Evolutionary conservation across 2,888 invertebrate genomes (phyloP), one percentile per base, ranked within the genome.

Genomic region (Syrphus vitripennis): DNA sequence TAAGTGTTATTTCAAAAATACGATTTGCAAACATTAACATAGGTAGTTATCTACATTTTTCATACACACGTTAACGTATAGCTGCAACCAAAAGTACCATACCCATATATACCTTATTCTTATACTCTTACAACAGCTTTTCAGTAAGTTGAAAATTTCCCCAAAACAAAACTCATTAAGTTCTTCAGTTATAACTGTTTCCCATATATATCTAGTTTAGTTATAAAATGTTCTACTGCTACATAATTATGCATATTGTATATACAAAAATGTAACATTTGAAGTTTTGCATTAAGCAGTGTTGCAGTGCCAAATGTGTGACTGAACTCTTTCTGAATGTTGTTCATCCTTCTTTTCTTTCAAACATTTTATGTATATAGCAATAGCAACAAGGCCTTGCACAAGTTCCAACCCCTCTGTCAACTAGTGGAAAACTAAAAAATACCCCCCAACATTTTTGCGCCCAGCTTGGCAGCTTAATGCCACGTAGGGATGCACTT

Each of bases 121-220:
- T n/a, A n/a, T n/a, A 59, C 24, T 24, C n/a, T 14, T 21, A 42
- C 21, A 59, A 72, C 67, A 31, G 34, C 34, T 59, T 48, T 72
- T 69, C 53, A 57, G 45, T 48, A 69, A 78, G 83, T 78, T 83
- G 48, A 55, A 57, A 70, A 76, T 71, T 48, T 59, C 65, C n/a
- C n/a, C 37, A 26, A 80, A 84, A 84, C 83, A 75, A 84, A 84
- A 84, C 83, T 84, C 84, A 80, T 84, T 84, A 84, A 67, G 76
- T 53, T 71, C 80, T 84, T 72, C 63, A 79, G 50, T 14, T 65
- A 65, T 65, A 65, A 65, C 45, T 29, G 29, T 45, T 45, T 45
- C 45, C n/a, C 34, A 37, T 59, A 21, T 59, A 21, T n/a, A n/a
- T n/a, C n/a, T n/a, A n/a, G n/a, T n/a, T n/a, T n/a, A n/a, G n/a